phyloP scores from a whole-genome alignment of 2,797 vertebrate species.

The Heterohyrax brucei region DNA sequence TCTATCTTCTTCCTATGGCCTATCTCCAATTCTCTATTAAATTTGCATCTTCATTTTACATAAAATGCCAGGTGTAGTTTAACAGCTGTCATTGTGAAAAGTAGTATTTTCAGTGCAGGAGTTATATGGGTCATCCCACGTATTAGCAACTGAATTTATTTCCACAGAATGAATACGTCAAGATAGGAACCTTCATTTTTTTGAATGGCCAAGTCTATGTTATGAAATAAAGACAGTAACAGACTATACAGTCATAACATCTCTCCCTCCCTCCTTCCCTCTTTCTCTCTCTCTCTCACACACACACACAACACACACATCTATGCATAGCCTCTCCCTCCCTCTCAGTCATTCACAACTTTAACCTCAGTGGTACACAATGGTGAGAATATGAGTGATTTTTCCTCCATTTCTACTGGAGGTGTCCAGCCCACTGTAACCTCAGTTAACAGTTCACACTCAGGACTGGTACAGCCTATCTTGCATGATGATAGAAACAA shows the following conservation, averaged over 20 bases:
- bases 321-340: not conserved
- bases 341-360: not conserved
- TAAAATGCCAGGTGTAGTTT: slow-evolving; percentile 4
- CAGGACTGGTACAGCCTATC: not conserved
- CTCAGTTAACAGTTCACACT: not conserved
- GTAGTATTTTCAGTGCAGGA: slow-evolving; percentile 61
- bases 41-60: slow-evolving; percentile 1
- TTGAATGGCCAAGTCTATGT: slow-evolving; percentile 5
- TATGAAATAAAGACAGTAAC: slow-evolving; percentile 18
- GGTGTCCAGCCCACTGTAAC: not conserved
- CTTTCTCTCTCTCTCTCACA: not conserved
- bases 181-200: slow-evolving; percentile 2
- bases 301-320: too few species aligned
- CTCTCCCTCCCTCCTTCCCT: too few species aligned
- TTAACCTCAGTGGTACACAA: slow-evolving; percentile 35
- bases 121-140: slow-evolving; percentile 58
- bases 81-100: slow-evolving; percentile 73
- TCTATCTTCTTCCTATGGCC: slow-evolving; percentile 24
- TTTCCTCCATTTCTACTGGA: not conserved
- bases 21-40: slow-evolving; percentile 15
- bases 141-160: slow-evolving; percentile 70
- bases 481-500: not conserved
- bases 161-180: slow-evolving; percentile 71
- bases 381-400: not conserved
- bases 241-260: not conserved